These are phyloP conservation scores for Drosophila sordidula DNA, from an alignment of 2,888 invertebrate species.

Conservation along the genomic window DNA sequence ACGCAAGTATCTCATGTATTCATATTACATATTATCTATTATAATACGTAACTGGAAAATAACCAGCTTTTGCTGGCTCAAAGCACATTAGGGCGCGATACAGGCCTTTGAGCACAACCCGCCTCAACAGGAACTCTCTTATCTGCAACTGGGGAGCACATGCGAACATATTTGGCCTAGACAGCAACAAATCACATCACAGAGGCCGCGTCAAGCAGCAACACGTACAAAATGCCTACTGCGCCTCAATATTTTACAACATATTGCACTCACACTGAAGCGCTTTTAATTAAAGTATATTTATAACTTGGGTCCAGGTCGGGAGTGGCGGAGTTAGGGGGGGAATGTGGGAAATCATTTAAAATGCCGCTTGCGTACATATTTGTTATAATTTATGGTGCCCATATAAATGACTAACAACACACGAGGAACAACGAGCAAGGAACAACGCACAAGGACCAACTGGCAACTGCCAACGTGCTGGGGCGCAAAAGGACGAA, in stretches of 20 bases:
- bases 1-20: no score
- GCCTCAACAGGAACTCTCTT: slow-evolving; percentile 34
- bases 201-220: slow-evolving; percentile 38
- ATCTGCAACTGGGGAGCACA: slow-evolving; percentile 18
- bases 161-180: slow-evolving; percentile 19
- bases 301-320: slow-evolving; percentile 59
- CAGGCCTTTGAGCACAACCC: neutral
- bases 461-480: slow-evolving; percentile 50
- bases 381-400: slow-evolving; percentile 80
- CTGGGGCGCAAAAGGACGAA: slow-evolving; percentile 29
- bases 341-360: slow-evolving; percentile 69
- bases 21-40: neutral
- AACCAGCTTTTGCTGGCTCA: neutral
- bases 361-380: slow-evolving; percentile 79
- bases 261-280: slow-evolving; percentile 64
- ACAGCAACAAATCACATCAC: slow-evolving; percentile 50
- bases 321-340: neutral
- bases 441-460: slow-evolving; percentile 21
- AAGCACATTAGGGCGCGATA: neutral
- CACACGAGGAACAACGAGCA: slow-evolving; percentile 50
- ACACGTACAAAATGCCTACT: slow-evolving; percentile 39
- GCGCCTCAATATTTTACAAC: slow-evolving; percentile 73
- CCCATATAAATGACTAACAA: slow-evolving; percentile 81
- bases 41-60: neutral
- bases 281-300: slow-evolving; percentile 78